Conservation (phyloP, 2,797 vertebrate species). For the Limnodromus scolopaceus region DNA sequence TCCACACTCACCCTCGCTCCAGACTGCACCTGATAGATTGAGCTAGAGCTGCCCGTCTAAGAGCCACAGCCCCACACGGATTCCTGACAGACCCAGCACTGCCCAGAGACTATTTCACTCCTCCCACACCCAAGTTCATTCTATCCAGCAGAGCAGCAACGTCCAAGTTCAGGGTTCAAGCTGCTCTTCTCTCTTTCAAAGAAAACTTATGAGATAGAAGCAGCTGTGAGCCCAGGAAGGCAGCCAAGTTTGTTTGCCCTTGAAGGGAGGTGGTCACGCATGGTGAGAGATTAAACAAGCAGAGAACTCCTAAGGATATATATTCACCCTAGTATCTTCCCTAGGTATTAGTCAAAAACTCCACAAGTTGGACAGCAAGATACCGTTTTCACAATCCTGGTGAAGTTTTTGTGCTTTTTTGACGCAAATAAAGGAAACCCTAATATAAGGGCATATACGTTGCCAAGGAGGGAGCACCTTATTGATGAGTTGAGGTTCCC, state of each 20-base stretch:
- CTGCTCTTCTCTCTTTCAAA: constrained; percentile 54
- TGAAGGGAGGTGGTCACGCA: constrained; percentile 1
- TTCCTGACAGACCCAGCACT: background rate
- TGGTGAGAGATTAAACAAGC: background rate
- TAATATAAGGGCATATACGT: background rate
- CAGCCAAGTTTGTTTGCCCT: constrained; percentile 60
- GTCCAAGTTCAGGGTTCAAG: background rate
- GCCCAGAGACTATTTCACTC: background rate
- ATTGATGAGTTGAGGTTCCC: background rate
- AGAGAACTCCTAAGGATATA: background rate
- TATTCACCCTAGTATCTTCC: background rate
- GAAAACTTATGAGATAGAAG: constrained; percentile 37
- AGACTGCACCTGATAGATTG: background rate
- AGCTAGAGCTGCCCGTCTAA: background rate
- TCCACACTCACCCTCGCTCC: constrained; percentile 37
- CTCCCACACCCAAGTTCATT: background rate
- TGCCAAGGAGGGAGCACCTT: background rate
- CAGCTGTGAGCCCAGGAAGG: constrained; percentile 13
- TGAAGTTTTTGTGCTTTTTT: background rate
- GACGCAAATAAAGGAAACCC: background rate
- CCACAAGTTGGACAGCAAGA: background rate
- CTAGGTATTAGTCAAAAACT: background rate
- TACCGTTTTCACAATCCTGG: background rate
- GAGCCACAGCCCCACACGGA: background rate
- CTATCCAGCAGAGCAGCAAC: constrained; percentile 16